Base-by-base conservation (phyloP, 1,140 invertebrate genomes). In the Papilio polytes region DNA sequence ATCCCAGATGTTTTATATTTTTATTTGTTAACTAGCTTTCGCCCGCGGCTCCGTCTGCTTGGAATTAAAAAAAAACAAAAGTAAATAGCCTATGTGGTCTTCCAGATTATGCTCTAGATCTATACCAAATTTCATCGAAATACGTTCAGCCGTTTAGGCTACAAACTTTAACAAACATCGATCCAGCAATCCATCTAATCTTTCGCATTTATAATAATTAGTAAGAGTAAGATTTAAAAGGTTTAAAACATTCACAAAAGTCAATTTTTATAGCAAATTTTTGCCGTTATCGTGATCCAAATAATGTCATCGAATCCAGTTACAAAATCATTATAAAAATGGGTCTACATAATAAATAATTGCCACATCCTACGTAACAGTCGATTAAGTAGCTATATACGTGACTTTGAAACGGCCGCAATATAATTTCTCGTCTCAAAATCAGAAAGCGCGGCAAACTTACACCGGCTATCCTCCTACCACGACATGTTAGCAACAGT, bases 371-470 rank as follows among this genome's bases (percentile, higher is more conserved):
- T 87, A 92, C 91, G 92, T 93, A 94, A 93, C 88, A 88, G 80
- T 82, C 84, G 86, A 90, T 87, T 92, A 92, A 92, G 89, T 91
- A 89, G 87, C 87, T 76, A 63, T 59, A 59, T 88, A 91, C 91
- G 90, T 94, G 91, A 91, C 91, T 92, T 92, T 91, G 90, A 90
- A 90, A 89, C 76, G 80, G 85, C 82, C 82, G 83, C 87, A 85
- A 88, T 85, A 90, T 88, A 90, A 91, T 92, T 92, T 93, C 92
- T 91, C 90, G 89, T 89, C 88, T 89, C 88, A 92, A 92, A 94
- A 94, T 94, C 93, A 94, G 93, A 94, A 94, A 94, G 93, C 93
- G 93, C 92, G 84, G 91, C 88, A 91, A 87, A 89, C 88, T 90
- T 90, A 88, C 89, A 90, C 90, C 86, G 85, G 81, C 86, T 80